Base-by-base conservation (phyloP, 2,797 vertebrate genomes). In the Pseudopleuronectes americanus region DNA sequence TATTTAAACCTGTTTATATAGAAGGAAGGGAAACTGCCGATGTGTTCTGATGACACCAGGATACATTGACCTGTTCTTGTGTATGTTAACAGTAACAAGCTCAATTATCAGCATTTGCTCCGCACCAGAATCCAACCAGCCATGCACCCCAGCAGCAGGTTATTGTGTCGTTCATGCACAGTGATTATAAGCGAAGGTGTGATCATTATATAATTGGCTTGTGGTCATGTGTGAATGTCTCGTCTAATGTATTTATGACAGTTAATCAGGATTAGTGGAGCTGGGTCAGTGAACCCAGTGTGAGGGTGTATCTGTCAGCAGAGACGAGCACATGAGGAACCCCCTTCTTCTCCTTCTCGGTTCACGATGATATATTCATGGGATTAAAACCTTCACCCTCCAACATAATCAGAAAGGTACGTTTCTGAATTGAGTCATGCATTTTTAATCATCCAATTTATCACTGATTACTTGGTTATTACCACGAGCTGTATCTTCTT, bases 241-340 rank as follows among this genome's bases (percentile, higher is more conserved):
- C 47, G 69, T 82, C 72, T 90, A 83, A 92, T 88, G 89, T 91
- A 79, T 92, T 94, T 94, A 94, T 91, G 92, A 90, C 87, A 82
- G 86, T 78, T 95, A 93, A 94, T 93, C 89, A 88, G 94, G 94
- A 87, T 95, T 94, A 94, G 84, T 68, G 61, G 57, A 88, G 82
- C 87, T 92, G 89, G 90, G 92, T 92, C 90, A 93, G 79, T 63
- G 12, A 65, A 38, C 16, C 14, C 38, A 41, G 61, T 67, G 68
- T 71, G 43, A 57, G 74, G 65, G 62, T 74, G 56, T 67, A 45
- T 64, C 33, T 67, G 59, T 66, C 47, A 52, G 74, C 57, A 57
- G 2, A 54, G 71, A 59, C 68, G 45, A 61, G 55, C 57, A 63
- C 65, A 65, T 69, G 19, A 49, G 21, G 24, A 47, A 2, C 0